These are phyloP conservation scores for Ageneiosus marmoratus DNA, from an alignment of 2,113 vertebrate genomes.

Conservation along the genomic window DNA sequence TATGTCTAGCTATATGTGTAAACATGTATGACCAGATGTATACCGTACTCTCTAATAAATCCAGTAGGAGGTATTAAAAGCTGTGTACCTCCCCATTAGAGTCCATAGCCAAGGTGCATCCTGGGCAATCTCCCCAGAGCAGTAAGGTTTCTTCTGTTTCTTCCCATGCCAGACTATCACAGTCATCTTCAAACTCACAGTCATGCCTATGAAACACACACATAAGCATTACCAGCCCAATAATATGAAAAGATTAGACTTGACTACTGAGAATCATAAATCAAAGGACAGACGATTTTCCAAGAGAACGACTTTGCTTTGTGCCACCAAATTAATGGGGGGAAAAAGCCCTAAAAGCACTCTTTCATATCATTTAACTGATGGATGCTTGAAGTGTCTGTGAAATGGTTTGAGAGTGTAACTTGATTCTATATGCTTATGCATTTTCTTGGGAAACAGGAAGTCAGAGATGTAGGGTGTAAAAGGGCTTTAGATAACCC, in stretches of 20 bases:
- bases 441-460: not conserved
- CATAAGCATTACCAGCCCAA: not conserved
- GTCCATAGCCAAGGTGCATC: slow-evolving; percentile 73
- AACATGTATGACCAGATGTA: not conserved
- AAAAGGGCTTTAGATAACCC: not conserved
- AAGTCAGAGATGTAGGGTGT: not conserved
- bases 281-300: not conserved
- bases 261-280: not conserved
- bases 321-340: not conserved
- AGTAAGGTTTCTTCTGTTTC: slow-evolving; percentile 91
- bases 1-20: not conserved
- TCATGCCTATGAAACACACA: slow-evolving; percentile 75
- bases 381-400: not conserved
- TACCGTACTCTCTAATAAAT: not conserved
- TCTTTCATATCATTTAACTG: not conserved
- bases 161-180: slow-evolving; percentile 93
- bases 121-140: slow-evolving; percentile 93
- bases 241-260: not conserved
- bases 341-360: not conserved
- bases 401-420: not conserved
- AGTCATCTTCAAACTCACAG: slow-evolving; percentile 90
- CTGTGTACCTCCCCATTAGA: slow-evolving; percentile 56
- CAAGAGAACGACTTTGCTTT: not conserved
- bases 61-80: not conserved
- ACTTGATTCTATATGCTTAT: not conserved